Evolutionary conservation across 2,797 vertebrate genomes (phyloP), one percentile per base, ranked within the genome.

Genomic region (Galagoides demidoff): DNA sequence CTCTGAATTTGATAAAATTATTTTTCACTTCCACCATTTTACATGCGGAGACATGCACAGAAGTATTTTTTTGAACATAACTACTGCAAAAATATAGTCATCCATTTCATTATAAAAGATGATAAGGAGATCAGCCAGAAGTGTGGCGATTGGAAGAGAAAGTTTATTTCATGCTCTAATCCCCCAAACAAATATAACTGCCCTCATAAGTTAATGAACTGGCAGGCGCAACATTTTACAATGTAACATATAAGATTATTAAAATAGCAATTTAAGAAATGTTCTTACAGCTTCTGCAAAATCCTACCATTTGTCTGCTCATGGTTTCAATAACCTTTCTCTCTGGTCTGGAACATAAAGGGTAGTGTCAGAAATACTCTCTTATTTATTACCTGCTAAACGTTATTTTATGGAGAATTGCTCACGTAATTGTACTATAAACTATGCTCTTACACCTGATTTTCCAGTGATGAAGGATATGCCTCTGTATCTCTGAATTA

Each of bases 341-440:
- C n/a, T 87, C 6, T 52, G 25, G 11, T 63, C 55, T 22, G 23
- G 13, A 43, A 4, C 43, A 52, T 22, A 23, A 5, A 83, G 14
- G 6, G 0, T 8, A 66, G 27, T 20, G 4, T 85, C n/a, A 52
- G 83, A 94, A 17, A 12, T 0, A 23, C 43, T 79, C 37, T 43
- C 68, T 20, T 81, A 70, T 74, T 74, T 68, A 82, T 90, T 31
- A 29, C 9, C n/a, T 45, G 13, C 78, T 23, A 81, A 70, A 43
- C 34, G 6, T 16, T 66, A 78, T 64, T 90, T 94, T 86, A 91
- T 82, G n/a, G 71, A 94, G n/a, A 82, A 92, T 45, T 81, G 3
- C 34, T 95, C 16, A 73, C 17, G 63, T 52, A 81, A 23, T 85
- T 76, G 23, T 66, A 82, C 29, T 85, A 49, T n/a, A 92, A 79